These are phyloP conservation scores for Acropora yongei DNA, from an alignment of 64 coral and sea anemone species.

Conservation along the genomic window DNA sequence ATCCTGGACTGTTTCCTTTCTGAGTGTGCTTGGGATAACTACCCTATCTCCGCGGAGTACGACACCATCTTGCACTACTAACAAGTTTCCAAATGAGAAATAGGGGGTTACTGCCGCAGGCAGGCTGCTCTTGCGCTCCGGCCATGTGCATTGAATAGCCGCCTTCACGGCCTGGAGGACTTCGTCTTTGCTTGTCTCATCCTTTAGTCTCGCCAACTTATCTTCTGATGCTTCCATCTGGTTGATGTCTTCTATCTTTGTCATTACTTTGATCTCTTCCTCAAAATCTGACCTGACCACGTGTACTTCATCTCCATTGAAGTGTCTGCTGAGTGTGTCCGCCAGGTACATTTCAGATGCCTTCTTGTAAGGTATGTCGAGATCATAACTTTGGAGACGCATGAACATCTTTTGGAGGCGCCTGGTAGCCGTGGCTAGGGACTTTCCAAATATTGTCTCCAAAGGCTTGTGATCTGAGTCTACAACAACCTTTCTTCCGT, in stretches of 20 bases:
- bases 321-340: conserved; percentile 16
- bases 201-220: background rate
- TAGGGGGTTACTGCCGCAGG: too few relatives aligned
- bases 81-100: too few relatives aligned
- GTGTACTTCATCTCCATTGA: background rate
- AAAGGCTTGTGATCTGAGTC: background rate
- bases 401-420: background rate
- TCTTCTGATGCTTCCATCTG: background rate
- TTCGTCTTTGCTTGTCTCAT: too few relatives aligned
- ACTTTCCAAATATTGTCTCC: background rate
- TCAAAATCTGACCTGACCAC: too few relatives aligned
- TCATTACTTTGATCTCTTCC: conserved; percentile 14
- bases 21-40: too few relatives aligned
- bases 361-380: conserved; percentile 37
- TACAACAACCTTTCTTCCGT: background rate
- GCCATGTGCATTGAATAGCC: too few relatives aligned
- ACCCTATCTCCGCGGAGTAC: too few relatives aligned
- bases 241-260: background rate
- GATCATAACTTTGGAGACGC: background rate
- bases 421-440: background rate
- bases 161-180: too few relatives aligned
- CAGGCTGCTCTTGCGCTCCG: too few relatives aligned
- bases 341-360: conserved; percentile 13
- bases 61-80: too few relatives aligned
- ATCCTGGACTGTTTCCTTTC: too few relatives aligned